Percentiles rank a stretch among this genome's conserved stretches.
phyloP scores from a whole-genome alignment of 1,140 invertebrate species.

The Plectrocnemia conspersa region DNA sequence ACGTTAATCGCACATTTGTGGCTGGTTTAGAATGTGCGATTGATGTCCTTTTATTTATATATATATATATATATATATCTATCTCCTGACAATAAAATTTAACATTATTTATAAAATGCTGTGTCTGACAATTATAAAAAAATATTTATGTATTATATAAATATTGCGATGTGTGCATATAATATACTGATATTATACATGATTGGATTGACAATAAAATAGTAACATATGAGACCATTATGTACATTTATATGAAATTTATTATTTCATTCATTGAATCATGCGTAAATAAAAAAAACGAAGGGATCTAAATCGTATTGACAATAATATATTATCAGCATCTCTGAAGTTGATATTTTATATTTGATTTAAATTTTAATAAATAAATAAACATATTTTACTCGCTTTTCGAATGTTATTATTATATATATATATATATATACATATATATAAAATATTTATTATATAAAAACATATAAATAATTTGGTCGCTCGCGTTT shows the following conservation, averaged over 20 bases:
- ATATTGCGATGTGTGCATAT: not conserved
- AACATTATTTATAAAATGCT: conserved; percentile 9
- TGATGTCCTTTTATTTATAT: conserved; percentile 6
- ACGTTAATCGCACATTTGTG: conserved; percentile 16
- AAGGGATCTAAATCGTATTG: conserved; percentile 23
- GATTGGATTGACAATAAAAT: conserved; percentile 25
- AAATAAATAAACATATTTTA: conserved; percentile 4
- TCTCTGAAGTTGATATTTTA: not conserved
- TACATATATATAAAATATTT: not conserved
- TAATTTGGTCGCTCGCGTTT: conserved; percentile 4
- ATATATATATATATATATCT: conserved; percentile 7
- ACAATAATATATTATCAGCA: conserved; percentile 15
- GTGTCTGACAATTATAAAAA: conserved; percentile 26
- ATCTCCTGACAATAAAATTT: not conserved
- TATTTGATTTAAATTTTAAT: too few relatives aligned
- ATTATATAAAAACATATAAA: conserved; percentile 5
- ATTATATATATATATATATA: conserved; percentile 7
- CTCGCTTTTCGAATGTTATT: not conserved
- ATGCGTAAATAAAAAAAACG: conserved; percentile 3
- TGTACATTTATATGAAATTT: conserved; percentile 13
- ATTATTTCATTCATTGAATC: too few relatives aligned
- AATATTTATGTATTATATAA: not conserved
- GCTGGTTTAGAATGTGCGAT: conserved; percentile 20
- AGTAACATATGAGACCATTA: conserved; percentile 26
- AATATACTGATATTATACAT: conserved; percentile 12